These are phyloP conservation scores for Isoperla grammatica DNA, from an alignment of 2,888 invertebrate species.

Conservation along the genomic window DNA sequence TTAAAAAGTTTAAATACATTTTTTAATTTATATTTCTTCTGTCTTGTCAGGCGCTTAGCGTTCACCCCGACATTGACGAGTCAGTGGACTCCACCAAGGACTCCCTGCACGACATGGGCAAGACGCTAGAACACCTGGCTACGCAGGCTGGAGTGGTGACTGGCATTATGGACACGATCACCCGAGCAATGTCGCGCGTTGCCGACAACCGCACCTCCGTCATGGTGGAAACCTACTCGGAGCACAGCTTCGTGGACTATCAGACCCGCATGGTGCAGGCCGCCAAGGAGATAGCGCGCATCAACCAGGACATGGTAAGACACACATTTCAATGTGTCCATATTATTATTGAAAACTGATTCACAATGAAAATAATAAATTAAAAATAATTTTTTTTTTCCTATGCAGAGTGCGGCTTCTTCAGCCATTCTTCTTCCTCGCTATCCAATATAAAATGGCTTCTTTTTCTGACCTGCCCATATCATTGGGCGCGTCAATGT, in stretches of 20 bases:
- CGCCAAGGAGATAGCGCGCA: conserved; percentile 87
- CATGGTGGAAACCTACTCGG: conserved; percentile 52
- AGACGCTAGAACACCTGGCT: conserved; percentile 72
- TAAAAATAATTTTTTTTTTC: no score
- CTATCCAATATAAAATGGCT: no score
- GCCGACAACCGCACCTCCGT: conserved; percentile 63
- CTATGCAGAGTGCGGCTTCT: no score
- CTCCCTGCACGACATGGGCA: conserved; percentile 73
- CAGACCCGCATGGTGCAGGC: conserved; percentile 95
- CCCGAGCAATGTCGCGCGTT: conserved; percentile 78
- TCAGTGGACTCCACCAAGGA: conserved; percentile 69
- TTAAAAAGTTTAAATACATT: no score
- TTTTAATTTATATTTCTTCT: no score
- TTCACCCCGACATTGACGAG: conserved; percentile 81
- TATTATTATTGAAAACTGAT: no score
- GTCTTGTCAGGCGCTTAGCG: conserved; percentile 66
- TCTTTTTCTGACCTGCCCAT: no score
- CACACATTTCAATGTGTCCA: no score
- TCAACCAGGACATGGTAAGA: conserved; percentile 88
- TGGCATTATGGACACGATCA: conserved; percentile 82
- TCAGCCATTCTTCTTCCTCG: no score
- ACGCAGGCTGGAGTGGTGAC: conserved; percentile 87
- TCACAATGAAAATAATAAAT: no score
- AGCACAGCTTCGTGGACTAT: conserved; percentile 79
- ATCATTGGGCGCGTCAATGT: no score